Conservation (phyloP, 2,888 invertebrate genomes). For the Cactoblastis cactorum region DNA sequence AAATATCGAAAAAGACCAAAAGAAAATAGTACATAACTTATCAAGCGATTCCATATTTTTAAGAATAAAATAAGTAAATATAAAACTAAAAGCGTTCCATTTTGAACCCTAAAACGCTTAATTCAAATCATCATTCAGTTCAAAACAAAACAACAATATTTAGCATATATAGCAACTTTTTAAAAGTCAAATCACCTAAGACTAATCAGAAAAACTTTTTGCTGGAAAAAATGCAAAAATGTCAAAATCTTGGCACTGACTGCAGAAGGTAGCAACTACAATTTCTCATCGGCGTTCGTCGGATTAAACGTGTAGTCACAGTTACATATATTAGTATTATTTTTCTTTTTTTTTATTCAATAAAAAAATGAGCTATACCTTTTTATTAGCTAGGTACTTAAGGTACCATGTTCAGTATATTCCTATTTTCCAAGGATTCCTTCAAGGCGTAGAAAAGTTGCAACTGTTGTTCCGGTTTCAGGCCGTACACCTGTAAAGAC, state of each 20-base stretch:
- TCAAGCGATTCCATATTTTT: no score
- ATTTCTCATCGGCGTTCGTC: conserved; percentile 13
- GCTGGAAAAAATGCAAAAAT: conserved; percentile 1
- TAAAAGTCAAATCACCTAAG: not conserved
- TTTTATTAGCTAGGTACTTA: conserved; percentile 32
- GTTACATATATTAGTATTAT: conserved; percentile 16
- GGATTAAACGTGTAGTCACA: conserved; percentile 30
- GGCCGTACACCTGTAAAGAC: conserved; percentile 85
- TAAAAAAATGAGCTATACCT: conserved; percentile 31
- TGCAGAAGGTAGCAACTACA: not conserved
- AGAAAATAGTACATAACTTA: no score
- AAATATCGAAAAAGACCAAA: no score
- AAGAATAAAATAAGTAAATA: no score
- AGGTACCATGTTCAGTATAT: conserved; percentile 83
- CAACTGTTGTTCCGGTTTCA: conserved; percentile 97
- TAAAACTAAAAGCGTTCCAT: no score
- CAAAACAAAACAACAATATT: no score
- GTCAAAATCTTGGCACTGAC: conserved; percentile 12
- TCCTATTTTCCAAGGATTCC: conserved; percentile 89
- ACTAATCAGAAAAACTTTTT: not conserved
- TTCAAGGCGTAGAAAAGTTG: conserved; percentile 93
- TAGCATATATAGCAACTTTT: not conserved
- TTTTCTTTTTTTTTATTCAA: conserved; percentile 15
- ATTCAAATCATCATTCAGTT: no score
- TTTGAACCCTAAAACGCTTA: no score